These are phyloP conservation scores for Amphibalanus amphitrite DNA, from an alignment of 1,140 invertebrate species.

Conservation along the genomic window DNA sequence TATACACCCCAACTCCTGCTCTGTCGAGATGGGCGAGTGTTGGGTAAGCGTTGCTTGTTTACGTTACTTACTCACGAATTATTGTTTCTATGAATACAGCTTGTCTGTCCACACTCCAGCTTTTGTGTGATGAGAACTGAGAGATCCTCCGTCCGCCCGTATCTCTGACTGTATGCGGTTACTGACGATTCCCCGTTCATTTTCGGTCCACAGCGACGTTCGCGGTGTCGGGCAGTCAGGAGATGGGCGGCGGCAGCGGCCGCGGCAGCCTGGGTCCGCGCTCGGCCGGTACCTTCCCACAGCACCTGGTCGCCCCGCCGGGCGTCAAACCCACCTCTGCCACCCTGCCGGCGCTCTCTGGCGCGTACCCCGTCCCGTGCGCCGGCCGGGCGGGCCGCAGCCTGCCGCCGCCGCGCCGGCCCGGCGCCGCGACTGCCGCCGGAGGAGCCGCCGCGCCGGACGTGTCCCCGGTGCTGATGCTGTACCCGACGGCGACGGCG, in stretches of 20 bases:
- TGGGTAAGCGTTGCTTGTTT: no score
- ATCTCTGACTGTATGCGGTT: no score
- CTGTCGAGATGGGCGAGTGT: not conserved
- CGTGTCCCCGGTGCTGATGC: not conserved
- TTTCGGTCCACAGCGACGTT: no score
- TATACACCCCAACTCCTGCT: not conserved
- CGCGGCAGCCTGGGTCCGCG: not conserved
- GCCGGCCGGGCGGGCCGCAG: slow-evolving; percentile 18
- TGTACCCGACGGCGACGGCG: not conserved
- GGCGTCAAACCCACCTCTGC: slow-evolving; percentile 51
- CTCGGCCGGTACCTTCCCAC: not conserved
- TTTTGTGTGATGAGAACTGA: no score
- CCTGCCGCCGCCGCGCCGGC: slow-evolving; percentile 23
- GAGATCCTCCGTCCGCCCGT: no score
- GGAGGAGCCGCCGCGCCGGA: slow-evolving; percentile 6
- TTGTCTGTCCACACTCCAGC: no score
- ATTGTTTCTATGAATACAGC: no score
- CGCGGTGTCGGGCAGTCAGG: not conserved
- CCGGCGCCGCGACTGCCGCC: no score
- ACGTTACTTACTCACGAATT: no score
- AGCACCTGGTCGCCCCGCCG: not conserved
- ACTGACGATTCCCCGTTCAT: no score
- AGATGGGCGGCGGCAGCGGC: not conserved
- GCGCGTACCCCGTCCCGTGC: slow-evolving; percentile 31
- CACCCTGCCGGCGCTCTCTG: slow-evolving; percentile 59